phyloP scores from a whole-genome alignment of 2,888 invertebrate species.

The Lathronympha strigana region DNA sequence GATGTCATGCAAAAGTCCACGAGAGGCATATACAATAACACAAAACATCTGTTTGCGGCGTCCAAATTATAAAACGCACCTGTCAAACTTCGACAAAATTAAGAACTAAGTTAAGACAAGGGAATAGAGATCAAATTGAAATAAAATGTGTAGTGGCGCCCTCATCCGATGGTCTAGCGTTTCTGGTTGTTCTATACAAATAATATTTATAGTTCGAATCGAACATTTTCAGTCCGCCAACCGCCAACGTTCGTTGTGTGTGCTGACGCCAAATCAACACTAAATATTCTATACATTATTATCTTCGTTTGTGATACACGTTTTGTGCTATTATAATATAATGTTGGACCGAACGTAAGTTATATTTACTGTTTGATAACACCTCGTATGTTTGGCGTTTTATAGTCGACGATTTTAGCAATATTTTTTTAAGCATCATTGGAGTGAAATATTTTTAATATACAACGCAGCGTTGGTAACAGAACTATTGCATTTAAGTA shows the following conservation, averaged over 20 bases:
- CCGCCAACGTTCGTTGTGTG: background rate
- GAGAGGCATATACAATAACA: slow-evolving; percentile 3
- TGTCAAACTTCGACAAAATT: slow-evolving; percentile 11
- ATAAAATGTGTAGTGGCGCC: slow-evolving; percentile 13
- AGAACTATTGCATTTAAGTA: no score
- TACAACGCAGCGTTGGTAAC: background rate
- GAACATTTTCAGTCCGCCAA: background rate
- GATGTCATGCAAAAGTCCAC: slow-evolving; percentile 32
- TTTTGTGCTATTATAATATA: slow-evolving; percentile 4
- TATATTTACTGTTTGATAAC: background rate
- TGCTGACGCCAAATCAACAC: slow-evolving; percentile 6
- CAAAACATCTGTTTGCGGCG: slow-evolving; percentile 30
- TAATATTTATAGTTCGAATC: slow-evolving; percentile 11
- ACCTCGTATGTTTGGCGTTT: background rate
- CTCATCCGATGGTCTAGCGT: background rate
- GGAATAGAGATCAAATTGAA: slow-evolving; percentile 13
- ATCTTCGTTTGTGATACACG: background rate
- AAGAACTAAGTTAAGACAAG: background rate
- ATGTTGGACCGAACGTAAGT: slow-evolving; percentile 30
- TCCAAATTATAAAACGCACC: slow-evolving; percentile 1
- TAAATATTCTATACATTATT: background rate
- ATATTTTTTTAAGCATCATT: background rate
- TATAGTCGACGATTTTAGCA: background rate
- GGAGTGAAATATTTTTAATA: background rate
- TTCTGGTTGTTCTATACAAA: background rate